These are phyloP conservation scores for Apeira syringaria DNA, from an alignment of 2,888 invertebrate species.

Conservation along the genomic window DNA sequence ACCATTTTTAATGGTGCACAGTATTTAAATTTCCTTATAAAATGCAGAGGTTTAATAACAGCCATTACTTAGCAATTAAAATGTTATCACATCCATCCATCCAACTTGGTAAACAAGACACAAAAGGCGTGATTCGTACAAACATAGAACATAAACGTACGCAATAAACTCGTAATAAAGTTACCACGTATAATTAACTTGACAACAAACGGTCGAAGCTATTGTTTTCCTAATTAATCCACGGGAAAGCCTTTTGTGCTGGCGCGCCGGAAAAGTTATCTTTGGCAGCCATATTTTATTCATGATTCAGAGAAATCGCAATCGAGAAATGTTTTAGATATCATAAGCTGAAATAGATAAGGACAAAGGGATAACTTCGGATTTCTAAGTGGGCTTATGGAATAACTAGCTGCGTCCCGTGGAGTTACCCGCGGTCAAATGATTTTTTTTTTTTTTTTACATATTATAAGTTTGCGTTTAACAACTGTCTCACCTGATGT, in stretches of 20 bases:
- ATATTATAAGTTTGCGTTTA: too few species aligned
- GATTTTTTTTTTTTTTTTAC: too few species aligned
- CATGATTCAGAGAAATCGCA: slow-evolving; percentile 2
- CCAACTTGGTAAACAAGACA: slow-evolving; percentile 5
- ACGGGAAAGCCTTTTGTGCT: slow-evolving; percentile 9
- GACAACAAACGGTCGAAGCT: slow-evolving; percentile 6
- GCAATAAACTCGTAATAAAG: slow-evolving; percentile 1
- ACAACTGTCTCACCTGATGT: too few species aligned
- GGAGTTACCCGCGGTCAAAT: too few species aligned
- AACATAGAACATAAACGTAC: slow-evolving; percentile 3
- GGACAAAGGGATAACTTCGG: too few species aligned
- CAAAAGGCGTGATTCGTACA: slow-evolving; percentile 4
- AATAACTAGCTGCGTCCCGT: too few species aligned
- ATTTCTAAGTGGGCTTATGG: too few species aligned
- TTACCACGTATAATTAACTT: slow-evolving; percentile 17
- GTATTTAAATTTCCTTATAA: too few species aligned
- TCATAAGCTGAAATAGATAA: too few species aligned
- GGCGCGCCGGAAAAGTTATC: slow-evolving; percentile 3
- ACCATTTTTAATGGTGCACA: too few species aligned
- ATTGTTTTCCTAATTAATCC: slow-evolving; percentile 20
- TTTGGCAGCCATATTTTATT: slow-evolving; percentile 4
- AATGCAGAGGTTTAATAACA: too few species aligned
- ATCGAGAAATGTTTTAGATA: slow-evolving; percentile 1
- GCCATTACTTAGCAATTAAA: too few species aligned
- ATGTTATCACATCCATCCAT: neutral